A percentile compares a stretch with the other conserved stretches of the same genome.
Evolutionary conservation across 2,888 invertebrate genomes (phyloP).

Genomic region (Eupithecia centaureata): DNA sequence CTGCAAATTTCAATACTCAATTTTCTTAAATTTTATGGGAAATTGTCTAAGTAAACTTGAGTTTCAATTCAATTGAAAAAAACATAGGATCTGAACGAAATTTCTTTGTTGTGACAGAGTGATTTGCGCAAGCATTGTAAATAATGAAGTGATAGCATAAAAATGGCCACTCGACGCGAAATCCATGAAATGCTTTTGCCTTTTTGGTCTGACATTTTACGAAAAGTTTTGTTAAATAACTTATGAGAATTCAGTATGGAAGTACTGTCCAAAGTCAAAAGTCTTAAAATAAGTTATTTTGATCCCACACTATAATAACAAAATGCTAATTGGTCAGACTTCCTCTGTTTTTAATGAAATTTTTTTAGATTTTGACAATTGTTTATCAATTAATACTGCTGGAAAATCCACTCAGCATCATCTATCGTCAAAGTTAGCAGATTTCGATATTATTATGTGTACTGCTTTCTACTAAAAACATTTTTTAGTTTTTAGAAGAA

Average conservation of each 20-base stretch:
- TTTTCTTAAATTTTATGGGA: no score
- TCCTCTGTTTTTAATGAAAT: neutral
- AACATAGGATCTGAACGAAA: no score
- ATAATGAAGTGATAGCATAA: conserved; percentile 10
- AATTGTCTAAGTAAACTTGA: no score
- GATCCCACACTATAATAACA: neutral
- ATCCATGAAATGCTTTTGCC: conserved; percentile 2
- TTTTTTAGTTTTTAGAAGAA: neutral
- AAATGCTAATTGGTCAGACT: neutral
- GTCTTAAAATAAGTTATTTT: neutral
- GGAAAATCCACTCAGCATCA: neutral
- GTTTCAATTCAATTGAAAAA: no score
- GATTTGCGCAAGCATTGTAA: conserved; percentile 6
- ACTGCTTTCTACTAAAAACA: no score
- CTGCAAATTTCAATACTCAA: no score
- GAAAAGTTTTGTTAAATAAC: neutral
- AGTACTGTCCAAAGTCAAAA: neutral
- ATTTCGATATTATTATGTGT: no score
- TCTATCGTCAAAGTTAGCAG: neutral
- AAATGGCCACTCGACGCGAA: neutral
- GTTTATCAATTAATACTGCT: neutral
- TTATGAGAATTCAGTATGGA: no score
- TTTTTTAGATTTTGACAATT: neutral
- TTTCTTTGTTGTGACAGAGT: neutral
- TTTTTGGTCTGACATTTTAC: neutral